Percentiles rank a stretch among this genome's conserved stretches.
phyloP scores from a whole-genome alignment of 2,113 vertebrate genomes.

The Poeciliopsis retropinna region DNA sequence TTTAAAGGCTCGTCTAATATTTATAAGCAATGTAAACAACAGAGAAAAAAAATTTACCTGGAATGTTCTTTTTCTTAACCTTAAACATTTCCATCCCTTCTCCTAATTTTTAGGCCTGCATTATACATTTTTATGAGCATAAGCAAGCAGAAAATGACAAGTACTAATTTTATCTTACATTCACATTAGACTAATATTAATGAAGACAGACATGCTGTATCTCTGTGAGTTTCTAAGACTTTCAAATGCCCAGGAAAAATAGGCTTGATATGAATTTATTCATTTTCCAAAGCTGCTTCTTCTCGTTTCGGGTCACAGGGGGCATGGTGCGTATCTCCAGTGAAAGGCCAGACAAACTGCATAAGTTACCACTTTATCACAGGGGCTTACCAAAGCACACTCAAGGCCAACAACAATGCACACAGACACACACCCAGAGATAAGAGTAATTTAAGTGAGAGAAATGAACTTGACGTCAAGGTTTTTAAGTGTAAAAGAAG shows the following conservation, averaged over 20 bases:
- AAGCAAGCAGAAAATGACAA: background rate
- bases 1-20: constrained; percentile 17
- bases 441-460: no score
- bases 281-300: background rate
- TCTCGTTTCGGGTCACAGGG: background rate
- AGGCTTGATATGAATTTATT: background rate
- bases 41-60: background rate
- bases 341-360: background rate
- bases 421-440: background rate
- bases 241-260: background rate
- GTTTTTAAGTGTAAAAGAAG: background rate
- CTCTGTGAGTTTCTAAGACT: background rate
- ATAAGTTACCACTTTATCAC: background rate
- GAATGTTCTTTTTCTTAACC: background rate
- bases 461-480: background rate
- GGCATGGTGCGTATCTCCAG: background rate
- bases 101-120: background rate
- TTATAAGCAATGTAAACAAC: background rate
- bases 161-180: background rate
- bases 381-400: no score
- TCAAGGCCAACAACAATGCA: background rate
- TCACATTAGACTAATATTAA: background rate
- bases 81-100: background rate
- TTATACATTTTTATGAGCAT: background rate
- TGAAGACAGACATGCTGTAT: background rate